Base-by-base conservation (phyloP, 1,140 invertebrate species). In the Scaptomyza graminum region DNA sequence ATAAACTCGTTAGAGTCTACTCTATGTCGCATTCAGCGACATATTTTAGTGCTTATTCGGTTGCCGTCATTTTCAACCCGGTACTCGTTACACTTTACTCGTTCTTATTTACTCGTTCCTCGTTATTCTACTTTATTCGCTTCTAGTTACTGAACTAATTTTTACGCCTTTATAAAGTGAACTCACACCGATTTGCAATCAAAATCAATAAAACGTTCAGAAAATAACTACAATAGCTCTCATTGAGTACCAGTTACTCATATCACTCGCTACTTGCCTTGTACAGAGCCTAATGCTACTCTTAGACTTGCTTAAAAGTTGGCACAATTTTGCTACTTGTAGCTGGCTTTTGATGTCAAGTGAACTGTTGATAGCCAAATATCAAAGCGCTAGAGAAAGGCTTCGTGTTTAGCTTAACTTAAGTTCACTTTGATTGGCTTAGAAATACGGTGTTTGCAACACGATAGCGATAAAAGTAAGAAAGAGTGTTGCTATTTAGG, bases 301-400 rank as follows among this genome's bases (percentile, higher is more conserved):
- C 55, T 31, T 44, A 43, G 37, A 56, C 15, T 39, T 44, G 18
- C 9, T 22, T 44, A 46, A 46, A 31, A 57, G 55, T 41, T 41
- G 55, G 55, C 57, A 46, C 25, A 34, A 9, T 65, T 56, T 16
- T n/a, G 25, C 9, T 47, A 34, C 31, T 34, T 6, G 28, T 5
- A 34, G 16, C 15, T 47, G 62, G 28, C 43, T 56, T 64, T 65
- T 52, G 47, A 57, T 65, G 68, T 71, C 68, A 71, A 71, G 68
- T 52, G 54, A 46, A 31, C 43, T 12, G 55, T 37, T 47, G 44
- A 44, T 51, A 49, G 16, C 25, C 9, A 9, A 46, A 60, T 22
- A 46, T 52, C 46, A 44, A 52, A 44, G 11, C 22, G 18, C 44
- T 39, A 31, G 16, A 18, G 34, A 8, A 49, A 22, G 9, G 50